These are phyloP conservation scores for Ctenopoma multispine DNA, from an alignment of 2,797 vertebrate genomes.

Conservation along the genomic window DNA sequence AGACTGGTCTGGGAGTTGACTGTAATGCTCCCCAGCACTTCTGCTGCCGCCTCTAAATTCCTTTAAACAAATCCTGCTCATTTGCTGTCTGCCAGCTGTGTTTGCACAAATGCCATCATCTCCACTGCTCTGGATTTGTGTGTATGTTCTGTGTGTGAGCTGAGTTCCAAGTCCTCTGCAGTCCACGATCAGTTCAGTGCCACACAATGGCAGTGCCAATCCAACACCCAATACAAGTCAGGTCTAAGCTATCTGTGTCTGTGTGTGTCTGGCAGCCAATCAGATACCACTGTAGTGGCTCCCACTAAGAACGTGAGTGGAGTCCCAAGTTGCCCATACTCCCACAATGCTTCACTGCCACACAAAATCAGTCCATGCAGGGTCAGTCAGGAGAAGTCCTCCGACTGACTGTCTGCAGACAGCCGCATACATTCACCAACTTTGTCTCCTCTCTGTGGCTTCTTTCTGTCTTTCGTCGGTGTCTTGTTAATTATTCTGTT, in stretches of 20 bases:
- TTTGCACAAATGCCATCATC: conserved; percentile 10
- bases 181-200: conserved; percentile 34
- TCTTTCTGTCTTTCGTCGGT: too few relatives aligned
- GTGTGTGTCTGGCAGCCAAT: conserved; percentile 46
- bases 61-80: conserved; percentile 42
- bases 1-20: conserved; percentile 24
- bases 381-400: conserved; percentile 25
- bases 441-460: conserved; percentile 10
- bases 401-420: conserved; percentile 22
- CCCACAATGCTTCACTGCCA: conserved; percentile 51
- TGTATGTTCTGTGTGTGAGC: conserved; percentile 6
- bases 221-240: conserved; percentile 52
- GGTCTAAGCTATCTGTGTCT: conserved; percentile 51
- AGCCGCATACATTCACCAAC: conserved; percentile 8
- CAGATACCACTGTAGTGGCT: conserved; percentile 42
- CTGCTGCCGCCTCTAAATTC: conserved; percentile 43
- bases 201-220: conserved; percentile 65
- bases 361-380: conserved; percentile 56
- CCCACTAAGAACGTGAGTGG: conserved; percentile 50
- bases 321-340: conserved; percentile 51
- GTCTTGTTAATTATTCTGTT: too few relatives aligned
- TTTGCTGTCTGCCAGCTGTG: conserved; percentile 46
- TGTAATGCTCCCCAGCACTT: conserved; percentile 34
- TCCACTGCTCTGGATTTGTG: conserved; percentile 22
- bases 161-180: conserved; percentile 39